Evolutionary conservation across 2,888 invertebrate genomes (phyloP).

Genomic region (Drosophila lacicola): DNA sequence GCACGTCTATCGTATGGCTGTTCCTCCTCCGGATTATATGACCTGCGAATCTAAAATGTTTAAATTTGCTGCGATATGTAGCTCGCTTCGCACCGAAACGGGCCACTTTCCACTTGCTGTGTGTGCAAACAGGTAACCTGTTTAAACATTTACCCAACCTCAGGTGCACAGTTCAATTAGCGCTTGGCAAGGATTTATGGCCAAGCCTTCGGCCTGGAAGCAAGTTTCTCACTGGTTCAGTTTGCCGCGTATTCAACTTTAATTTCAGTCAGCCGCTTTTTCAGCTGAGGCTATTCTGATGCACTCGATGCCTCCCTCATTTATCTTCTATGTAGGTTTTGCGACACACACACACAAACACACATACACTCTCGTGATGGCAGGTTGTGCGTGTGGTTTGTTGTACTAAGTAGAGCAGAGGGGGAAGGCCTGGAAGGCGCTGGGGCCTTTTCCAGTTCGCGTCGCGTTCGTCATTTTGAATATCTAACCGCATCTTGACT

Average conservation of each 20-base stretch:
- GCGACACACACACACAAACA: constrained; percentile 22
- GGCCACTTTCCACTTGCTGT: background rate
- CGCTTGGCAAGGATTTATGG: constrained; percentile 30
- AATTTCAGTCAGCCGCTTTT: constrained; percentile 24
- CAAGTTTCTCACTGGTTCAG: background rate
- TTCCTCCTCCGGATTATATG: background rate
- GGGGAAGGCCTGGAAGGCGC: background rate
- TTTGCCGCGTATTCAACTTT: constrained; percentile 49
- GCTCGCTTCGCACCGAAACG: background rate
- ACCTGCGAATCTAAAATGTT: constrained; percentile 5
- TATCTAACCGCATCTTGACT: constrained; percentile 54
- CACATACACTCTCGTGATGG: background rate
- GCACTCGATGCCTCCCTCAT: background rate
- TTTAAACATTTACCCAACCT: constrained; percentile 30
- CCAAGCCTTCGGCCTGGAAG: constrained; percentile 1
- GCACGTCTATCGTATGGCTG: too few species aligned
- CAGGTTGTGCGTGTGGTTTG: constrained; percentile 28
- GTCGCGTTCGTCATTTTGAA: constrained; percentile 51
- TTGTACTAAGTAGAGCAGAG: constrained; percentile 29
- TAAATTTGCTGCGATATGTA: constrained; percentile 1
- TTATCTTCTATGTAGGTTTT: constrained; percentile 28
- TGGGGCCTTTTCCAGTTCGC: constrained; percentile 24
- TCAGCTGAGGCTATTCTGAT: background rate
- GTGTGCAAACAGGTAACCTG: constrained; percentile 12
- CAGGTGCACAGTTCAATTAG: constrained; percentile 50